phyloP scores from a whole-genome alignment of 2,113 vertebrate genomes.

The Helogale parvula region DNA sequence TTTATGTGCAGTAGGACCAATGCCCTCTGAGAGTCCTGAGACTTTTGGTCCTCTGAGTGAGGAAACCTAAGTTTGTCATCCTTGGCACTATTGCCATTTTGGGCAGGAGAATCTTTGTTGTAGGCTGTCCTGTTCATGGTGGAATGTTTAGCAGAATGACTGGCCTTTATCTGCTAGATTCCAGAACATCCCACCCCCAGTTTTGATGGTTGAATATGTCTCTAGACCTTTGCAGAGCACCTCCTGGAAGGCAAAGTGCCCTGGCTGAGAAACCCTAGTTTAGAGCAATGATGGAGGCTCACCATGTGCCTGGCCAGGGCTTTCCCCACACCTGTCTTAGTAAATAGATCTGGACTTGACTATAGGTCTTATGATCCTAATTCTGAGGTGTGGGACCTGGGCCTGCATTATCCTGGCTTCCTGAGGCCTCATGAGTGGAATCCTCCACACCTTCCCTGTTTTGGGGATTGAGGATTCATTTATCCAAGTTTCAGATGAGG shows the following conservation, averaged over 20 bases:
- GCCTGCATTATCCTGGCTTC: not conserved
- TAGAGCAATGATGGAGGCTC: not conserved
- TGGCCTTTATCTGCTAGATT: not conserved
- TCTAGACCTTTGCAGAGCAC: not conserved
- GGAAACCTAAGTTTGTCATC: not conserved
- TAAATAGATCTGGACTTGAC: not conserved
- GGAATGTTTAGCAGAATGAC: not conserved
- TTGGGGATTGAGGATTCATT: not conserved
- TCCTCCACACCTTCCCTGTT: not conserved
- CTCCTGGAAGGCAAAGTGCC: not conserved
- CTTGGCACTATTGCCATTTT: not conserved
- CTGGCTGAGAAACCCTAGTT: not conserved
- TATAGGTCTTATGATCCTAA: not conserved
- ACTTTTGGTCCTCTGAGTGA: not conserved
- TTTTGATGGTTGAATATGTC: not conserved
- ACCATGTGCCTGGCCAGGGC: not conserved
- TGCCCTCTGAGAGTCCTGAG: not conserved
- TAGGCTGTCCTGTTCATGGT: not conserved
- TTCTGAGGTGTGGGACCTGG: not conserved
- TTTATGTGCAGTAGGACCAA: not conserved
- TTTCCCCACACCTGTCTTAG: not conserved
- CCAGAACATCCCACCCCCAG: not conserved
- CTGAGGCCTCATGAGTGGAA: not conserved
- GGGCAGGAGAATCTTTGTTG: not conserved
- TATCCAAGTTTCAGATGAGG: not conserved